phyloP scores from a whole-genome alignment of 2,888 invertebrate genomes.

The Neuroscelio doddi region DNA sequence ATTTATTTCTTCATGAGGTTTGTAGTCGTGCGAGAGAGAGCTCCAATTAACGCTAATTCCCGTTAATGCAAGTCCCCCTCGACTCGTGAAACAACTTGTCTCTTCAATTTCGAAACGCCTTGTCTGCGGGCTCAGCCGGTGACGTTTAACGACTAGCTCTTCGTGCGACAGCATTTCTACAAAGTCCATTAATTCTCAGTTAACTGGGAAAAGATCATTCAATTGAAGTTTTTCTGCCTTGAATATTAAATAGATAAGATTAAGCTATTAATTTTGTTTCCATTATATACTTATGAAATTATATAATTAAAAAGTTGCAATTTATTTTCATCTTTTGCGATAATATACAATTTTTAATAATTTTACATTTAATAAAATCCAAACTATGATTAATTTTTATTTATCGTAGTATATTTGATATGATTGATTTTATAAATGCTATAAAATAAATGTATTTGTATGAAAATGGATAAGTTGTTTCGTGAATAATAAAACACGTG shows the following conservation, averaged over 20 bases:
- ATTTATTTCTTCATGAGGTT: constrained; percentile 42
- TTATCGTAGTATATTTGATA: too few relatives aligned
- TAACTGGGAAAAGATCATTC: constrained; percentile 39
- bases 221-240: constrained; percentile 10
- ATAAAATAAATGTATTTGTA: too few relatives aligned
- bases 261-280: too few relatives aligned
- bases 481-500: constrained; percentile 19
- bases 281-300: too few relatives aligned
- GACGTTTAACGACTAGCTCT: constrained; percentile 40
- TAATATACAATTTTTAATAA: too few relatives aligned
- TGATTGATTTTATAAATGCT: too few relatives aligned
- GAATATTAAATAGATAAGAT: constrained; percentile 27
- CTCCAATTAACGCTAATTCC: constrained; percentile 70
- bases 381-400: too few relatives aligned
- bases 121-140: constrained; percentile 48
- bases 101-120: constrained; percentile 55
- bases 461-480: too few relatives aligned
- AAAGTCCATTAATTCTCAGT: constrained; percentile 35
- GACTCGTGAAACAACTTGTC: constrained; percentile 51
- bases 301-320: too few relatives aligned
- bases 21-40: constrained; percentile 50
- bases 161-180: constrained; percentile 32
- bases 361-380: too few relatives aligned
- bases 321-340: too few relatives aligned
- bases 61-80: constrained; percentile 61